Conservation (phyloP, 2,113 vertebrate species). For the Albula glossodonta region DNA sequence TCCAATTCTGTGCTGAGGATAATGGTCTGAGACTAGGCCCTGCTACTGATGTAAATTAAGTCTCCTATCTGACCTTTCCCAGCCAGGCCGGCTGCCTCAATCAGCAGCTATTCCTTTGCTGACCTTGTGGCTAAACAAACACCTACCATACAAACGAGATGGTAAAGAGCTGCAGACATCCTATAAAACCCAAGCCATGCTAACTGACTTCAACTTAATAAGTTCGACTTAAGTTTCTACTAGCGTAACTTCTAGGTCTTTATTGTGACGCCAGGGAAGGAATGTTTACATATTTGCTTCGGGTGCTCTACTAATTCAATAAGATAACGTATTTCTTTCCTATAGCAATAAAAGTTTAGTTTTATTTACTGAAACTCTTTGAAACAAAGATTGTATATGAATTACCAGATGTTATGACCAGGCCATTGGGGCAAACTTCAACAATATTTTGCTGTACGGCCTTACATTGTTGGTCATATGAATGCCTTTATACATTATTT, state of each 20-base stretch:
- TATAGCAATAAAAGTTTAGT: neutral
- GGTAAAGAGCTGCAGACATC: neutral
- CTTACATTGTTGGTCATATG: neutral
- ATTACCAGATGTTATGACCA: neutral
- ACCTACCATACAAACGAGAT: slow-evolving; percentile 29
- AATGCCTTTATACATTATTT: neutral
- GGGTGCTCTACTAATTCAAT: too few species aligned
- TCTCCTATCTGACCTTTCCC: slow-evolving; percentile 51
- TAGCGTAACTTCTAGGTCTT: neutral
- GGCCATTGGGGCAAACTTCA: neutral
- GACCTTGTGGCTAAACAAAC: slow-evolving; percentile 36
- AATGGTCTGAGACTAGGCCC: slow-evolving; percentile 40
- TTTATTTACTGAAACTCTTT: neutral
- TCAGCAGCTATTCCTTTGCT: slow-evolving; percentile 35
- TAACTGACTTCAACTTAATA: neutral
- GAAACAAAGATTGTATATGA: neutral
- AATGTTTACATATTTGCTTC: neutral
- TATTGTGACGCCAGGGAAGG: neutral
- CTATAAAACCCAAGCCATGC: neutral
- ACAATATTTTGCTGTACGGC: neutral
- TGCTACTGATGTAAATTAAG: slow-evolving; percentile 59
- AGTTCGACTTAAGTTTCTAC: neutral
- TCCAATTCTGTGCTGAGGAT: slow-evolving; percentile 43
- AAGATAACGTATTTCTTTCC: neutral
- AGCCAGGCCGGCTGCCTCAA: slow-evolving; percentile 42